Evolutionary conservation across 2,888 invertebrate genomes (phyloP).

Genomic region (Trypoxylon attenuatum): DNA sequence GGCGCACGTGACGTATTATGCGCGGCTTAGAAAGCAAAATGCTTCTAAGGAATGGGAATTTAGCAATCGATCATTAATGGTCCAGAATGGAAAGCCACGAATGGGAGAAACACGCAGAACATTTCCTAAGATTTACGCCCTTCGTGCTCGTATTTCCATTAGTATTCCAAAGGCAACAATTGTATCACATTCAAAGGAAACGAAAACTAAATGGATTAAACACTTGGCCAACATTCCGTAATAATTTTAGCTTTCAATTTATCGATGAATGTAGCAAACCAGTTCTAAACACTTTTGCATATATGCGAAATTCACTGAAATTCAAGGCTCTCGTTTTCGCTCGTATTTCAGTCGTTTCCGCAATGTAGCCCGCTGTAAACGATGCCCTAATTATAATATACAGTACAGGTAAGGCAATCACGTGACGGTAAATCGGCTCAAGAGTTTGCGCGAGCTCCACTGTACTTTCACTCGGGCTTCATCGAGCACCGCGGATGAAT

Average conservation of each 20-base stretch:
- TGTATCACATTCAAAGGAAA: too few relatives aligned
- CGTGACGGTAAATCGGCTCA: conserved; percentile 33
- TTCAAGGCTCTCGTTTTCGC: conserved; percentile 12
- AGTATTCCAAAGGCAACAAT: too few relatives aligned
- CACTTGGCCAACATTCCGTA: too few relatives aligned
- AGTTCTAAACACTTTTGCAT: conserved; percentile 15
- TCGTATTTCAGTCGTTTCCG: background rate
- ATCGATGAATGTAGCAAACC: too few relatives aligned
- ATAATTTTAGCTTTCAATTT: too few relatives aligned
- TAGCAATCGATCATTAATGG: conserved; percentile 38
- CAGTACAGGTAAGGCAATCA: conserved; percentile 40
- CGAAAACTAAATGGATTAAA: conserved; percentile 2
- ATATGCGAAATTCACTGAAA: conserved; percentile 8
- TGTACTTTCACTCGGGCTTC: conserved; percentile 56
- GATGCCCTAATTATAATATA: conserved; percentile 54
- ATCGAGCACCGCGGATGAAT: conserved; percentile 28
- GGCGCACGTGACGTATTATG: conserved; percentile 40
- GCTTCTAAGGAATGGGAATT: conserved; percentile 47
- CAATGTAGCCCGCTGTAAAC: conserved; percentile 45
- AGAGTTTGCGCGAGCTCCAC: conserved; percentile 36
- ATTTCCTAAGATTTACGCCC: too few relatives aligned
- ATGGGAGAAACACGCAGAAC: background rate
- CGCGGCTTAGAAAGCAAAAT: conserved; percentile 45
- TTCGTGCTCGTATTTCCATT: too few relatives aligned
- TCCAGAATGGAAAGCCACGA: conserved; percentile 35